Base-by-base conservation (phyloP, 1,140 invertebrate genomes). In the Cotesia typhae region DNA sequence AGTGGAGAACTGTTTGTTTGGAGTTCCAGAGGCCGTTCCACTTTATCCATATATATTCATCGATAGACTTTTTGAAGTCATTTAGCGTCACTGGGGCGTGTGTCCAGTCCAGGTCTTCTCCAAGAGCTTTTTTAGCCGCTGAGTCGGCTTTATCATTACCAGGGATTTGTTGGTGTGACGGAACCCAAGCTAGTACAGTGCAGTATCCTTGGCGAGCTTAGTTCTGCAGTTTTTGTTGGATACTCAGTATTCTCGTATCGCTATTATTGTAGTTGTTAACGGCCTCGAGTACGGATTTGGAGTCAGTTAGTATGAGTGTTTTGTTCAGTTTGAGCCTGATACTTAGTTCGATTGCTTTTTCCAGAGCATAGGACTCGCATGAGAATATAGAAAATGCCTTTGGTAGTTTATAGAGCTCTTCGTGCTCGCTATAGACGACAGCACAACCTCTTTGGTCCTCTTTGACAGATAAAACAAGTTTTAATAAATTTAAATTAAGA, bases 1-100 rank as follows among this genome's bases (percentile, higher is more conserved):
- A 41, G 61, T 73, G 57, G 1, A 73, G 59, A 20, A 69, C 69
- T 14, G 66, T 53, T 28, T 52, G 59, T 53, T 55, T 14, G 9
- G 59, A 38, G 63, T 12, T 61, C 72, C 72, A 72, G 1, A 12
- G 4, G 55, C 60, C 71, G 28, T 72, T 60, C 71, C 71, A 72
- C 47, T 59, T 71, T 20, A 52, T 12, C 51, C 41, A 57, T 6
- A 67, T 41, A 7, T 61, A 37, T 10, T 20, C 36, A 41, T 53
- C 52, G 14, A 72, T 72, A n/a, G 36, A 51, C 61, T 67, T 67
- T 63, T 72, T 72, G n/a, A 59, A 67, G 38, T 72, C 65, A 17
- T 57, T 36, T 4, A 4, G n/a, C 20, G 71, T 72, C n/a, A 72
- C 28, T 14, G 9, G 55, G 47, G 61, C n/a, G 35, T 17, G 65